These are phyloP conservation scores for Catostomus latipinnis DNA, from an alignment of 2,797 vertebrate genomes.

Conservation along the genomic window DNA sequence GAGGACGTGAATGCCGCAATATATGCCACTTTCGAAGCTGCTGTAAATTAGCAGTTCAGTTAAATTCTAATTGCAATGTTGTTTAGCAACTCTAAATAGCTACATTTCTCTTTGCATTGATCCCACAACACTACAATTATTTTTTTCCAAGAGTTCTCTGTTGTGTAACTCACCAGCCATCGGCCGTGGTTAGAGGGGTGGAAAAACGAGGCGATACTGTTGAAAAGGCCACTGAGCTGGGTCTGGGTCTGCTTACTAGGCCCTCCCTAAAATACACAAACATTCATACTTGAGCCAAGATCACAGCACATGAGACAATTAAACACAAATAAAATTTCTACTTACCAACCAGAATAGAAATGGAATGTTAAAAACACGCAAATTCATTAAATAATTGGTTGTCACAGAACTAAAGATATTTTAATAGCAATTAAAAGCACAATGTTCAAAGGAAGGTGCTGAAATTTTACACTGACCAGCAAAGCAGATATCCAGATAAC, in stretches of 20 bases:
- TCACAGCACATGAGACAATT: neutral
- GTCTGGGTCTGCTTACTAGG: constrained; percentile 94
- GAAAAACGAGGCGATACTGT: constrained; percentile 95
- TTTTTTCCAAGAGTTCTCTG: neutral
- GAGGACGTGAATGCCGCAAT: too few relatives aligned
- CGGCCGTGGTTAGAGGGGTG: constrained; percentile 97
- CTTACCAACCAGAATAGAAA: too few relatives aligned
- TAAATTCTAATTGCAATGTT: too few relatives aligned
- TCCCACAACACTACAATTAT: too few relatives aligned
- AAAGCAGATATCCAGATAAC: constrained; percentile 96
- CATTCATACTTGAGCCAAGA: neutral
- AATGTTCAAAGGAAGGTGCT: neutral
- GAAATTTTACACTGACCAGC: constrained; percentile 82
- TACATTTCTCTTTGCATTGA: too few relatives aligned
- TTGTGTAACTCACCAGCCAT: constrained; percentile 89
- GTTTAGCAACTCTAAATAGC: too few relatives aligned
- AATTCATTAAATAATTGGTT: neutral
- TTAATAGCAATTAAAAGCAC: neutral
- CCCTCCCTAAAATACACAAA: constrained; percentile 83
- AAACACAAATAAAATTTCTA: too few relatives aligned
- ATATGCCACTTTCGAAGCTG: too few relatives aligned
- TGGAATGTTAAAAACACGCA: too few relatives aligned
- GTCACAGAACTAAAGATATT: neutral
- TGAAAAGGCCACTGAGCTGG: constrained; percentile 93
- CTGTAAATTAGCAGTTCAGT: too few relatives aligned